Base-by-base conservation (phyloP, 2,113 vertebrate species). In the Lophochroa leadbeateri region DNA sequence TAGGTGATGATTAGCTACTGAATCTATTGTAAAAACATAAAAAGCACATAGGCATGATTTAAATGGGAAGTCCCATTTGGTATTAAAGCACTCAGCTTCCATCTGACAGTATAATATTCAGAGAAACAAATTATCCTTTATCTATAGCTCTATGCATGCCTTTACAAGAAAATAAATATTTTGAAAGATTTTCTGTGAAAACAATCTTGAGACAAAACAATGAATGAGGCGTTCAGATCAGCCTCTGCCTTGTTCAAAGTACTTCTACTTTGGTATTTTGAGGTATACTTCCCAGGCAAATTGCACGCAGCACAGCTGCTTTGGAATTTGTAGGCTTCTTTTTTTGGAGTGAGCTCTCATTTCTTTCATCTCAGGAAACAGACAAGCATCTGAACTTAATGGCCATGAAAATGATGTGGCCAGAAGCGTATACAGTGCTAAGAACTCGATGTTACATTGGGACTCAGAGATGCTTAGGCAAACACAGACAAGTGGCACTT, bases 361-460 rank as follows among this genome's bases (percentile, higher is more conserved):
- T 91, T 81, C 83, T 95, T 96, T 95, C 92, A 94, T 78, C 79
- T 71, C 70, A 60, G 90, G 65, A 60, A 91, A 88, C 4, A 82
- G 88, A 92, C 41, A 91, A 71, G 79, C 64, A 96, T 88, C 63
- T 71, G 52, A 96, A 96, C 39, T 87, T 84, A 97, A 96, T 70
- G 74, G 77, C 90, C 94, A 96, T 84, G 65, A 88, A 86, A 94
- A 89, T 55, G 49, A 81, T 60, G 88, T 79, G 75, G 64, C 81
- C 84, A 95, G 90, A 88, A 97, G 69, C 29, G 3, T n/a, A 57
- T 9, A 28, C 28, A 43, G 46, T 12, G 4, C 89, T 31, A 83
- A 82, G 75, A 90, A 76, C 44, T 75, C 1, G 0, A 24, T 46
- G 69, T 65, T 81, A n/a, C 39, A 71, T 72, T 58, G 57, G 57